phyloP scores from a whole-genome alignment of 2,888 invertebrate species.

The Mechanitis messenoides region DNA sequence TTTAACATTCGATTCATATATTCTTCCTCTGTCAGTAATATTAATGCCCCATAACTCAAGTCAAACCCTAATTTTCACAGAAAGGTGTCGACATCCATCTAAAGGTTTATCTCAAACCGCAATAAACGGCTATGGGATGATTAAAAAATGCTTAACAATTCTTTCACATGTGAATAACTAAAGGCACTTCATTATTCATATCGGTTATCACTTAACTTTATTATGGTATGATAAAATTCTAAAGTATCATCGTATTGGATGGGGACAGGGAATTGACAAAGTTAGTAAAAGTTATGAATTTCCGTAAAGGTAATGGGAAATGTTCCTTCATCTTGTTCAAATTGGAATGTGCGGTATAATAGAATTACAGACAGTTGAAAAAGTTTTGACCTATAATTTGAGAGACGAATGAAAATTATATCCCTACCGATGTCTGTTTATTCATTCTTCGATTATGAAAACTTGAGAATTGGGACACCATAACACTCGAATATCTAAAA shows the following conservation, averaged over 20 bases:
- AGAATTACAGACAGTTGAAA: not conserved
- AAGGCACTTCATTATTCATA: conserved; percentile 14
- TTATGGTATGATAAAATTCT: conserved; percentile 2
- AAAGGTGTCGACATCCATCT: conserved; percentile 44
- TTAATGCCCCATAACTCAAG: conserved; percentile 40
- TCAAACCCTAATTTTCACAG: conserved; percentile 35
- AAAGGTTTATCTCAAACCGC: conserved; percentile 29
- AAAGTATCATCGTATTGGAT: conserved; percentile 2
- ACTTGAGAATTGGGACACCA: conserved; percentile 36
- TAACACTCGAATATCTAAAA: conserved; percentile 47
- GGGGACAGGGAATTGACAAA: not conserved
- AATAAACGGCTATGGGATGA: conserved; percentile 41
- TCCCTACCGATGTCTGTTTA: not conserved
- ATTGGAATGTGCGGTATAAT: conserved; percentile 9
- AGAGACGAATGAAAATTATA: not conserved
- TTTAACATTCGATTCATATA: conserved; percentile 26
- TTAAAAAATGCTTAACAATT: conserved; percentile 36
- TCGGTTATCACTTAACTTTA: conserved; percentile 4
- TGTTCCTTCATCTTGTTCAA: conserved; percentile 1
- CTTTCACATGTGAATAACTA: conserved; percentile 27
- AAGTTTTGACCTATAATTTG: no score
- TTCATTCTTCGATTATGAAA: conserved; percentile 20
- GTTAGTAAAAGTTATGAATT: conserved; percentile 12
- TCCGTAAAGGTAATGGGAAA: conserved; percentile 11
- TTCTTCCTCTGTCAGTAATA: conserved; percentile 30